These are phyloP conservation scores for Whitmania pigra DNA, from an alignment of 1,140 invertebrate species.

Conservation along the genomic window DNA sequence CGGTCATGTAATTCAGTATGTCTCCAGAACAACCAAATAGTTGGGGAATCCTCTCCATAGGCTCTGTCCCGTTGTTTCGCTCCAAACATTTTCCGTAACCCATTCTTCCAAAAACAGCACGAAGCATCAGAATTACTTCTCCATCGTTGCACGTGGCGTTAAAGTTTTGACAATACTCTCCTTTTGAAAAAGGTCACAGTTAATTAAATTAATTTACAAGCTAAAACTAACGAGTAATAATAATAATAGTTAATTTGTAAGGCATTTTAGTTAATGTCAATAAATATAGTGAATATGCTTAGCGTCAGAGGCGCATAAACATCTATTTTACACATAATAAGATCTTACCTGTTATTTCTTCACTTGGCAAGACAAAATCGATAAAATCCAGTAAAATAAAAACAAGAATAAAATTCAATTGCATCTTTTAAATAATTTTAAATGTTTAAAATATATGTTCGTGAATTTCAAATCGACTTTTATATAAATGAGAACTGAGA, in stretches of 20 bases:
- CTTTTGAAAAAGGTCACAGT: background rate
- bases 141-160: slow-evolving; percentile 15
- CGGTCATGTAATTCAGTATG: background rate
- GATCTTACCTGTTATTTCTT: background rate
- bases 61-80: background rate
- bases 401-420: no score
- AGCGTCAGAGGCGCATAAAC: no score
- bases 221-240: no score
- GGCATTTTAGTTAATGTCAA: no score
- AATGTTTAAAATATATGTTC: no score
- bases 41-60: background rate
- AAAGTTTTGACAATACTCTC: background rate
- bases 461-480: no score
- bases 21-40: background rate
- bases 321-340: no score
- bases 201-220: no score
- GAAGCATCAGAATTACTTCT: slow-evolving; percentile 17
- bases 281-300: no score
- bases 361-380: background rate
- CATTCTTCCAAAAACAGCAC: slow-evolving; percentile 22
- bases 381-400: background rate
- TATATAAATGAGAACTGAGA: no score
- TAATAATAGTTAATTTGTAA: no score
- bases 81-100: slow-evolving; percentile 12
- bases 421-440: no score